Evolutionary conservation across 2,113 vertebrate genomes (phyloP), one percentile per base, ranked within the genome.

Genomic region (Heteronetta atricapilla): DNA sequence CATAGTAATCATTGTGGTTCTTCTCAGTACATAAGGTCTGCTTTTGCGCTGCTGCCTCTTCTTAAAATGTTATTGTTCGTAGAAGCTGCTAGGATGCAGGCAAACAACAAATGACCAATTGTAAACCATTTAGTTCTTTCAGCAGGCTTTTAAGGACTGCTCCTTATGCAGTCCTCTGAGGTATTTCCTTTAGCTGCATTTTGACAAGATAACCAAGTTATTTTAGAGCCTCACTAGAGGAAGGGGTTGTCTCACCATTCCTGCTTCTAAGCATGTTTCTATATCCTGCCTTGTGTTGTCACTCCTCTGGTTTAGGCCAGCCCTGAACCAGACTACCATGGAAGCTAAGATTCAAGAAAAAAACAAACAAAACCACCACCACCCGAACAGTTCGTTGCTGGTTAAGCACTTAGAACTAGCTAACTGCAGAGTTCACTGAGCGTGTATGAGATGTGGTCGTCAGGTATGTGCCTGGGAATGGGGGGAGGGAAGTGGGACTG

Each of bases 361-460:
- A 25, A 52, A 52, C 50, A 48, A 48, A 48, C 46, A 48, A 48
- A 48, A 48, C 46, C 46, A 48, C 46, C 46, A 48, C 46, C 46
- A 22, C 23, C 50, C 26, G 50, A 94, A 34, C 59, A 46, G 26
- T 29, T 60, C 8, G 6, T 33, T 56, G 52, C 52, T 52, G 58
- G 13, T 82, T 64, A 38, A 52, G 78, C 44, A 60, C 53, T 82
- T 63, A 16, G 62, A 79, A 33, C 36, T 19, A 2, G 3, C 8
- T 17, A 8, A 8, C 52, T 66, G 59, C 25, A 21, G 70, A n/a
- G 18, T 19, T 48, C 6, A 16, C 33, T 8, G 34, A 16, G 34
- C 8, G 33, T 3, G 0, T 36, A 4, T 58, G 69, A n/a, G 58
- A 46, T 7, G 10, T 1, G 8, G 15, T 25, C 11, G 2, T 46